phyloP scores from a whole-genome alignment of 2,113 vertebrate species.

The Hemibagrus wyckioides region DNA sequence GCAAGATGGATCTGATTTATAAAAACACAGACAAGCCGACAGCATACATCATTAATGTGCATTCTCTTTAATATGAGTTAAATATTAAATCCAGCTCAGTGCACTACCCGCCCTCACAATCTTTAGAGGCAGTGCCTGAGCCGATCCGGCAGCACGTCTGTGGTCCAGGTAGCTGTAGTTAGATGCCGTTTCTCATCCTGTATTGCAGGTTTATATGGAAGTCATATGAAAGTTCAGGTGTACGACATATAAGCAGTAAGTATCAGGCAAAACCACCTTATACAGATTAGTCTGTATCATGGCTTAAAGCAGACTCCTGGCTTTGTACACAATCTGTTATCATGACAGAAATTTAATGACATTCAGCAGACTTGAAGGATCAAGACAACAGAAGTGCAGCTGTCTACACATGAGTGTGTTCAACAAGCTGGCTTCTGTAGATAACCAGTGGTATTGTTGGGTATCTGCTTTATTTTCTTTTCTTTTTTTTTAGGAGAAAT shows the following conservation, averaged over 20 bases:
- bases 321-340: constrained; percentile 19
- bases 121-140: background rate
- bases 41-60: constrained; percentile 12
- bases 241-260: background rate
- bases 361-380: constrained; percentile 21
- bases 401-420: constrained; percentile 9
- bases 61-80: background rate
- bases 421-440: constrained; percentile 11
- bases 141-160: background rate
- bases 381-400: constrained; percentile 18
- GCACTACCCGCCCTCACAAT: background rate
- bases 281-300: background rate
- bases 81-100: background rate
- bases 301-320: background rate
- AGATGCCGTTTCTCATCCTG: background rate
- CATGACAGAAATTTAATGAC: constrained; percentile 3
- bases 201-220: background rate
- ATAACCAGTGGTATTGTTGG: background rate
- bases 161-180: background rate
- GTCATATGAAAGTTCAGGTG: background rate
- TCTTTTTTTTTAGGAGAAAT: background rate
- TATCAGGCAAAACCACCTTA: background rate
- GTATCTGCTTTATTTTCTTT: too few species aligned
- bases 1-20: constrained; percentile 28
- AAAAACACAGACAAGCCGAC: constrained; percentile 7